A percentile compares a stretch with the other conserved stretches of the same genome.
Conservation (phyloP, 2,888 invertebrate genomes). For the Euclidia mi region DNA sequence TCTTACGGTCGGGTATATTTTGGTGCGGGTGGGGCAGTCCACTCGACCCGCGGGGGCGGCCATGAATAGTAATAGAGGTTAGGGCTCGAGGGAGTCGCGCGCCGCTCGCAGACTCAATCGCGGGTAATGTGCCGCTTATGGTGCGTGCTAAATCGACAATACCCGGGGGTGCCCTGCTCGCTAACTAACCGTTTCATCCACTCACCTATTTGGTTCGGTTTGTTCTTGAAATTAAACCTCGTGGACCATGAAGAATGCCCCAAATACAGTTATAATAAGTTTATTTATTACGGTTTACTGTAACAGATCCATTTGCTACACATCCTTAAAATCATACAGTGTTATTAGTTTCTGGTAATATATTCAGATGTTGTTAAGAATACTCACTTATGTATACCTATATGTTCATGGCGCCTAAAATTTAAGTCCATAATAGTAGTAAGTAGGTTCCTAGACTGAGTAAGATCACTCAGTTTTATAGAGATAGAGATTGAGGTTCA, state of each 20-base stretch:
- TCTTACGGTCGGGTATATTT: conserved; percentile 62
- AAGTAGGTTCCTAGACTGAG: too few species aligned
- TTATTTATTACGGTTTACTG: conserved; percentile 37
- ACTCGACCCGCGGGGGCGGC: conserved; percentile 74
- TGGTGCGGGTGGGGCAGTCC: conserved; percentile 63
- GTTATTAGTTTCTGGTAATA: conserved; percentile 5
- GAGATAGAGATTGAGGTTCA: background rate
- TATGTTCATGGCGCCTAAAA: too few species aligned
- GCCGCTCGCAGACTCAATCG: conserved; percentile 56
- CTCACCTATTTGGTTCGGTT: conserved; percentile 74
- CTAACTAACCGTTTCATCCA: conserved; percentile 80
- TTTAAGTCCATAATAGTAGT: too few species aligned
- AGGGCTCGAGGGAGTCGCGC: conserved; percentile 70
- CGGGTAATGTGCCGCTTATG: conserved; percentile 82
- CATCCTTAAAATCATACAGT: conserved; percentile 16
- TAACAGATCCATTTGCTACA: conserved; percentile 30
- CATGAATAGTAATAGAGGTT: conserved; percentile 88
- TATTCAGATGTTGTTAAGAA: background rate
- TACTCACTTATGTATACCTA: too few species aligned
- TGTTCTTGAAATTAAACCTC: conserved; percentile 69
- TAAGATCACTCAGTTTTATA: background rate
- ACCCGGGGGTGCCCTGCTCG: conserved; percentile 73
- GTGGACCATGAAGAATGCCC: conserved; percentile 63
- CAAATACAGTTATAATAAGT: conserved; percentile 34
- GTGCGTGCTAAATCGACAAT: conserved; percentile 88